Base-by-base conservation (phyloP, 2,888 invertebrate genomes). In the Tetranychus piercei region DNA sequence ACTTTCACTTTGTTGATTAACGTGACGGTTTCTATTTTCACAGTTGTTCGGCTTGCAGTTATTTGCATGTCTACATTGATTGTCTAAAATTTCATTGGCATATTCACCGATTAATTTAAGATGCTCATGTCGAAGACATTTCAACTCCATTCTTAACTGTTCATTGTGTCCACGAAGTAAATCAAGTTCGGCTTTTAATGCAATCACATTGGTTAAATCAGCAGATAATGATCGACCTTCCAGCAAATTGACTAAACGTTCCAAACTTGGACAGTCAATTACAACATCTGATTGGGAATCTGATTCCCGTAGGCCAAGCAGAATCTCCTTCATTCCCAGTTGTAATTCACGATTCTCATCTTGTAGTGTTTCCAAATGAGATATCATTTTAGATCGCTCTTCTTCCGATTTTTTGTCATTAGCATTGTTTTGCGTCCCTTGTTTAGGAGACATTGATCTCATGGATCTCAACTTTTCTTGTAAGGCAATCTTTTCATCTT, bases 211-310 rank as follows among this genome's bases (percentile, higher is more conserved):
- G 9, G 74, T 70, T 9, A 77, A 45, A 45, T 76, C 66, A 8
- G 34, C 55, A 9, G 22, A 15, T 55, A 77, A 65, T 11, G 70
- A 55, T 71, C 76, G 43, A 67, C 67, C 65, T 71, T 77, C 77
- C 15, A 77, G n/a, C n/a, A 75, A 65, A 18, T 34, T 15, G 45
- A 76, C 77, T 7, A 77, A 15, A 18, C 75, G 69, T 44, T 77
- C 77, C 18, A 77, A 69, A 75, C 73, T 75, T 5, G 77, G 77
- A 77, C 77, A 77, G 44, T 77, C 77, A 20, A 77, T 77, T 43
- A 76, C 44, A 15, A 77, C 72, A 74, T 76, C 76, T 43, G 73
- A 64, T 23, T 69, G 55, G 6, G 73, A 44, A 67, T 77, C 76
- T 11, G 73, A 44, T 22, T 71, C 69, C n/a, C 71, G 73, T n/a